Evolutionary conservation across 1,140 invertebrate genomes (phyloP), one percentile per base, ranked within the genome.

Genomic region (Campoletis sonorensis): DNA sequence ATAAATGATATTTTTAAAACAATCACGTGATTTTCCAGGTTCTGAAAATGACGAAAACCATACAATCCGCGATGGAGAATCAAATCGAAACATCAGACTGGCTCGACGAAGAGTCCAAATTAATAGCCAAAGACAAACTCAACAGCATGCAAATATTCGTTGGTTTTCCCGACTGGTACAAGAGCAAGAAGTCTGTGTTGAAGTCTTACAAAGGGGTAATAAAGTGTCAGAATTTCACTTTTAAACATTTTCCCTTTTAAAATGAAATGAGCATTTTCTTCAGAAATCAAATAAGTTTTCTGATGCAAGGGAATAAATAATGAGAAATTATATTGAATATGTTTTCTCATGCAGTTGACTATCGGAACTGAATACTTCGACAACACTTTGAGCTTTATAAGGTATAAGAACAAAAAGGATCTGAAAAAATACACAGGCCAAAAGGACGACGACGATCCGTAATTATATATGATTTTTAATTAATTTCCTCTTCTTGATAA

Each of bases 21-120:
- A 45, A 11, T 45, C 40, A 45, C n/a, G 2, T 45, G 11, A 45
- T 76, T 79, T 49, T 81, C 72, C 81, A 94, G 94, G 94, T 97
- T 2, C 88, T 95, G 87, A 93, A 94, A 85, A 97, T 98, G 96
- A 91, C 98, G 40, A 89, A 93, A 51, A 94, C 96, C 86, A 95
- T 98, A 79, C 94, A 95, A 87, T 90, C 93, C 21, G 93, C 95
- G 0, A 96, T 98, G 86, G 93, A 95, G 64, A 92, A 95, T 45
- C 90, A 96, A 16, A 93, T 98, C 0, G 91, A 93, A 7, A 91
- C 93, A 82, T 93, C 95, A 0, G 93, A 93, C 64, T 98, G 97
- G 97, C 97, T 98, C 95, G 96, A 98, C 88, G 90, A 94, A 13
- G 88, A 93, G 68, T 97, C 97, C 0, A 96, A 95, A 91, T 79